Evolutionary conservation across 2,888 invertebrate genomes (phyloP), one percentile per base, ranked within the genome.

Genomic region (Lepidocyrtinus sp.): DNA sequence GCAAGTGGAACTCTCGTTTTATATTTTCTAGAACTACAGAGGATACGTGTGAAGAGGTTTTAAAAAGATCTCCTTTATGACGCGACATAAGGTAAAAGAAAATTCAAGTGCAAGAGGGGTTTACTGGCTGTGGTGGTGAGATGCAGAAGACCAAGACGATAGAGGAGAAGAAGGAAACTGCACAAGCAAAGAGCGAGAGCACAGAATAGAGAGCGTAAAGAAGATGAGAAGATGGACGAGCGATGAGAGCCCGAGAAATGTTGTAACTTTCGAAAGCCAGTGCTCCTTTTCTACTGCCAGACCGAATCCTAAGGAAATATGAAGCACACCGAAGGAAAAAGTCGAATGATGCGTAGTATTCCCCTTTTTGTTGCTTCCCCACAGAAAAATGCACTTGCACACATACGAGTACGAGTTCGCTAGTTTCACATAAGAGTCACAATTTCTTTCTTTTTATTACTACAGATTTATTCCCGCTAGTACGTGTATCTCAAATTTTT

Each of bases 181-280:
- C 50, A 7, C 15, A 50, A n/a, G 50, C 50, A 50, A 63, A 45
- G 61, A 19, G 61, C 19, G 69, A 45, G 61, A 19, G 61, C 19
- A 55, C 67, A 27, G 27, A 9, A 64, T 26, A 64, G 17, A 68
- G 63, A 46, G 68, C 36, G 24, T 19, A 69, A 21, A 69, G 46
- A 21, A 24, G 72, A 63, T 17, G 63, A 63, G 46, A 46, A 22
- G 50, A 73, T 12, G 46, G 19, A 45, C 12, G 26, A 45, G 3
- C 15, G 59, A 19, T n/a, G 22, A 26, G 50, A 68, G 55, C 46
- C 74, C 74, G 74, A 74, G 65, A 74, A 74, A 74, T 74, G 55
- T 19, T 72, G 46, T 74, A 50, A 50, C 50, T 50, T 50, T 50
- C 50, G 50, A 50, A 50, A 50, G 50, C 50, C 36, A 36, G 36